phyloP scores from a whole-genome alignment of 2,888 invertebrate genomes.

The Campopleginae sp. region DNA sequence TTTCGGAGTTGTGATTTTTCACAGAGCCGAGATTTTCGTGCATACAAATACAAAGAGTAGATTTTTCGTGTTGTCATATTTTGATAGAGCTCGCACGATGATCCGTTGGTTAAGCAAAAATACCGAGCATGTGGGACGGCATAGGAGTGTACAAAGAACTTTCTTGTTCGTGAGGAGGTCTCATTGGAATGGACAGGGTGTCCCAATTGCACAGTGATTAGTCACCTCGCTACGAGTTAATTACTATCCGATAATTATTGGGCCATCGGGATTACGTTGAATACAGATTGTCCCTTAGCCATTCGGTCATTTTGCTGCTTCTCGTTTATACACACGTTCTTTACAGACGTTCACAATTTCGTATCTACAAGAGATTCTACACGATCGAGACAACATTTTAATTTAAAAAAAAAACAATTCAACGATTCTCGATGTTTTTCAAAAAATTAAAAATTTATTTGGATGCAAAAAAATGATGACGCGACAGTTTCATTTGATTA shows the following conservation, averaged over 20 bases:
- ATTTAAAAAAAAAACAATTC: neutral
- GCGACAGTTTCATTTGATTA: neutral
- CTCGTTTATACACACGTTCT: neutral
- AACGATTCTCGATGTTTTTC: neutral
- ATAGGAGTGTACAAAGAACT: slow-evolving; percentile 17
- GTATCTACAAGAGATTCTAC: neutral
- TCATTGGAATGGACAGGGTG: neutral
- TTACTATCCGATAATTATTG: slow-evolving; percentile 1
- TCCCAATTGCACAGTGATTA: neutral
- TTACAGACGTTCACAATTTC: neutral
- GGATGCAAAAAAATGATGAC: neutral
- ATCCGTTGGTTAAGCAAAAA: neutral
- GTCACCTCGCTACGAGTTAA: neutral
- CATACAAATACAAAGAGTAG: neutral
- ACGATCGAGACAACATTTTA: neutral
- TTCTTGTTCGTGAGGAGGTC: neutral
- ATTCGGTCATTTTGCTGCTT: neutral
- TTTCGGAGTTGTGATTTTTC: neutral
- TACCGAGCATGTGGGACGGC: neutral
- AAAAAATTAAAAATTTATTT: neutral
- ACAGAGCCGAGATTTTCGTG: neutral
- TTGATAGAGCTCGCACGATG: neutral
- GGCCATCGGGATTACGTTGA: neutral
- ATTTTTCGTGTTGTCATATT: neutral
- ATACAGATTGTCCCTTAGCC: neutral